Evolutionary conservation across 2,888 invertebrate genomes (phyloP), one percentile per base, ranked within the genome.

Genomic region (Synanthedon vespiformis): DNA sequence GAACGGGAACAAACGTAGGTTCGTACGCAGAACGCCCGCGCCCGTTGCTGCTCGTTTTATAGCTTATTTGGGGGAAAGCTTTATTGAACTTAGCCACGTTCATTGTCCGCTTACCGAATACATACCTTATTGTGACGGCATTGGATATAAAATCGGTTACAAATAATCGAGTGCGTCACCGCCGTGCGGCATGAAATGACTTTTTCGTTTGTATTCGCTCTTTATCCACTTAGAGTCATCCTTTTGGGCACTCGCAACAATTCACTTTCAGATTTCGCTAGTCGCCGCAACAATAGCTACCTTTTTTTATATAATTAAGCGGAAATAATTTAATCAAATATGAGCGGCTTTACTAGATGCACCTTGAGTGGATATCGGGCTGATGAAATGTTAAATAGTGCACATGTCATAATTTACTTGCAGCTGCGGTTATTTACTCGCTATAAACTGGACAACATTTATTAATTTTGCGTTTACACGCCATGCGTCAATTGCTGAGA

Each of bases 61-160:
- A 74, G 86, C 85, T 86, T 85, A 85, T 87, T 86, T 84, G 86
- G 86, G 86, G 86, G 84, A 86, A 84, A 83, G 83, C 84, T 85
- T 86, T 85, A 87, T 85, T 85, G 84, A 78, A 84, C 77, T 81
- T 81, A 78, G 77, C 84, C 81, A 84, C 81, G 84, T 74, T 74
- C 76, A 68, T 67, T 64, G 56, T 61, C 56, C 58, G 70, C 64
- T 65, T 58, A 55, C 65, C 76, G 64, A 84, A 77, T 73, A 65
- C 71, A 64, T 63, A 67, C 72, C 74, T 73, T 81, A 76, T 62
- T 51, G 58, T 52, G 61, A 57, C 55, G 53, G 51, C 53, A 57
- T 65, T 82, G 64, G 72, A 62, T 67, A 64, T 66, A 64, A 53
- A 72, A 59, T 77, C 58, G 68, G 57, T 40, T 66, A 60, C 56